Conservation (phyloP, 2,113 vertebrate species). For the Erinaceus europaeus region DNA sequence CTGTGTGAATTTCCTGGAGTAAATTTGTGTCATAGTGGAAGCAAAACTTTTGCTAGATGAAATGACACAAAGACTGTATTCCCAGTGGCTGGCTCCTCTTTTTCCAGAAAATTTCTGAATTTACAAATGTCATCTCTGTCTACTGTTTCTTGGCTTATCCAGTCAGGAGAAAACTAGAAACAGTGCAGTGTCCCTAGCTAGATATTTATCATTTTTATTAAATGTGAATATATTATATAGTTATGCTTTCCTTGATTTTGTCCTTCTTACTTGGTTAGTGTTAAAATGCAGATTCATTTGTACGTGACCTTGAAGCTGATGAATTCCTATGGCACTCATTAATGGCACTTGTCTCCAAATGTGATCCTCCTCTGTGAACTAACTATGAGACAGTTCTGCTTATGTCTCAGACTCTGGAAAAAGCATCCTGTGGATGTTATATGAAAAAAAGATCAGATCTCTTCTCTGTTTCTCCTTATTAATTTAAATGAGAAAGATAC, state of each 20-base stretch:
- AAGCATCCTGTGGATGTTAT: too few relatives aligned
- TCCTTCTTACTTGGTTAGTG: neutral
- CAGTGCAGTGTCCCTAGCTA: neutral
- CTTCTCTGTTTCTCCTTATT: too few relatives aligned
- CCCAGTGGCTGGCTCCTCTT: neutral
- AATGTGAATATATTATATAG: neutral
- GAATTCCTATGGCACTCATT: too few relatives aligned
- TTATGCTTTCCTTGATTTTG: neutral
- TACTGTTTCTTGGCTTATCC: neutral
- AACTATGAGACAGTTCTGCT: too few relatives aligned
- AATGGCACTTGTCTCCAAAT: too few relatives aligned
- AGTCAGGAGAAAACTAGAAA: neutral
- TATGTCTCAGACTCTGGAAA: too few relatives aligned
- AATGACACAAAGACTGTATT: neutral
- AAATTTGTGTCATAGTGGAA: neutral
- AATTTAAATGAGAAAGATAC: too few relatives aligned
- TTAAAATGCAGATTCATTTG: neutral
- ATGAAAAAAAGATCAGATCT: too few relatives aligned
- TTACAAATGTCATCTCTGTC: neutral
- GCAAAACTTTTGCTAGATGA: neutral
- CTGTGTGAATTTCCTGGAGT: neutral
- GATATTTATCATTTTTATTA: slow-evolving; percentile 35
- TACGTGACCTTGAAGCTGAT: too few relatives aligned
- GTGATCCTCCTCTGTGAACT: too few relatives aligned
- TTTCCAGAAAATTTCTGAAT: slow-evolving; percentile 10